These are phyloP conservation scores for Leptestheria dahalacensis DNA, from an alignment of 1,140 invertebrate genomes.

Conservation along the genomic window DNA sequence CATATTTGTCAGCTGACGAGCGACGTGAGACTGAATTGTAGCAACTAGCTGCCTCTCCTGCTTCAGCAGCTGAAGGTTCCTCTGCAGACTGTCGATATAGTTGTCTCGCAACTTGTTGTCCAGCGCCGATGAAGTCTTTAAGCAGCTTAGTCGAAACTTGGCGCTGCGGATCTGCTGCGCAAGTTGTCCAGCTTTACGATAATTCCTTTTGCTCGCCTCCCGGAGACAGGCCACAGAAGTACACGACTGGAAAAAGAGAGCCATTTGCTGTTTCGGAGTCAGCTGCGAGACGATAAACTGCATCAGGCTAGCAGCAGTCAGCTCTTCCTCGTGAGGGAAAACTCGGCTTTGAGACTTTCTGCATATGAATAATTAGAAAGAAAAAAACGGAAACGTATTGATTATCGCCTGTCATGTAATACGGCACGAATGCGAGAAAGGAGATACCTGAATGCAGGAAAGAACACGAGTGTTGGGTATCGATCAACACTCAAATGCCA, in stretches of 20 bases:
- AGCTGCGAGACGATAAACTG: conserved; percentile 55
- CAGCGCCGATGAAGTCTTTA: too few species aligned
- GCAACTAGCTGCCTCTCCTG: too few species aligned
- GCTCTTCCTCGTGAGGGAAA: conserved; percentile 42
- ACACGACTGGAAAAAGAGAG: background rate
- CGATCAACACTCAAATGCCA: conserved; percentile 59
- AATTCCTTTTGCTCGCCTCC: background rate
- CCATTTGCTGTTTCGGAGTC: conserved; percentile 24
- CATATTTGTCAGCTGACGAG: too few species aligned
- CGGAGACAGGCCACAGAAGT: background rate
- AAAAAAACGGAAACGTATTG: too few species aligned
- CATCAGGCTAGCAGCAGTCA: conserved; percentile 49
- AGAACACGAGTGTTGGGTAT: conserved; percentile 58
- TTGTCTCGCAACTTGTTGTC: too few species aligned
- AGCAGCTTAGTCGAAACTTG: background rate
- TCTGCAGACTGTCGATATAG: too few species aligned
- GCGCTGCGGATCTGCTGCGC: background rate
- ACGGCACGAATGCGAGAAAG: too few species aligned
- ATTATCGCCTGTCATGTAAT: too few species aligned
- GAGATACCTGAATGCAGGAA: conserved; percentile 44
- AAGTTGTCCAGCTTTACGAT: background rate
- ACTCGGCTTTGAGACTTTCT: conserved; percentile 57
- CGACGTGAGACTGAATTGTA: too few species aligned
- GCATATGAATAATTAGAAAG: conserved; percentile 23
- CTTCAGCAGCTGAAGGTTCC: too few species aligned